Conservation (phyloP, 2,113 vertebrate species). For the Scytalopus superciliaris region DNA sequence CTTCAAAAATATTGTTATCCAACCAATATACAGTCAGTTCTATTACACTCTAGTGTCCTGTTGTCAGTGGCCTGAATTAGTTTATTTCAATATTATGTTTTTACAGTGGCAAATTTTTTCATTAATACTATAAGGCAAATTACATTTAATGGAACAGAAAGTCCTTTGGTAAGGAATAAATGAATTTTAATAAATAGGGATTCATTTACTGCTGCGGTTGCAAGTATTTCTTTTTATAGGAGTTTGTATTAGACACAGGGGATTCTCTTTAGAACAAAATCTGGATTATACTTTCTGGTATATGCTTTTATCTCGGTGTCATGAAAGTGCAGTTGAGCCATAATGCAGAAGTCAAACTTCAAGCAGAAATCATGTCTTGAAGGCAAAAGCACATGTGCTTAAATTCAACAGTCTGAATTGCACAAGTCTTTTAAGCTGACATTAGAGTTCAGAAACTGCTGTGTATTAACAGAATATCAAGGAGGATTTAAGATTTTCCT, state of each 20-base stretch:
- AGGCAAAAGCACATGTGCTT: neutral
- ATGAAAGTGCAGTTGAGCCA: neutral
- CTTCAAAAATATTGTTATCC: neutral
- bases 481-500: neutral
- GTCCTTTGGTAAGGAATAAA: slow-evolving; percentile 64
- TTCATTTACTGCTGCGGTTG: slow-evolving; percentile 48
- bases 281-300: slow-evolving; percentile 19
- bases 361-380: neutral
- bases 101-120: slow-evolving; percentile 55
- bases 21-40: neutral
- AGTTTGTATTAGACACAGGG: slow-evolving; percentile 19
- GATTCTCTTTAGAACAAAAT: slow-evolving; percentile 44
- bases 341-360: neutral
- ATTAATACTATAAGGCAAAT: slow-evolving; percentile 56
- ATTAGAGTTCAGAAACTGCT: neutral
- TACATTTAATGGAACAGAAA: slow-evolving; percentile 14
- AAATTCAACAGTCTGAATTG: neutral
- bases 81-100: slow-evolving; percentile 59
- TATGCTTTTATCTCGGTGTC: neutral
- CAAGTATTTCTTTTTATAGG: slow-evolving; percentile 42
- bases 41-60: neutral
- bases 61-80: slow-evolving; percentile 48
- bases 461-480: neutral
- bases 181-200: slow-evolving; percentile 74
- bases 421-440: neutral